phyloP scores from a whole-genome alignment of 2,113 vertebrate species.

The Glaucidium brasilianum region DNA sequence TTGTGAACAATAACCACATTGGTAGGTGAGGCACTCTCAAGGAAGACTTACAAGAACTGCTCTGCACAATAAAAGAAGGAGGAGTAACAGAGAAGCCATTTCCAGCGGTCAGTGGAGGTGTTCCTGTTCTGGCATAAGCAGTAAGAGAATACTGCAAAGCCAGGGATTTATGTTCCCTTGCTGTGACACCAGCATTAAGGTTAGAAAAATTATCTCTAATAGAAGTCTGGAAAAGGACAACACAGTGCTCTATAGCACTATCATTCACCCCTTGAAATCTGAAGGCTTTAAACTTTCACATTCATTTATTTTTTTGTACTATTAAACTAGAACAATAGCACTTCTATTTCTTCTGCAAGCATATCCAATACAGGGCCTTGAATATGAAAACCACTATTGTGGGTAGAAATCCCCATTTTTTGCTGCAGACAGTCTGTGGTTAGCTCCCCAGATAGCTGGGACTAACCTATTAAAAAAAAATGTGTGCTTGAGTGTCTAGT shows the following conservation, averaged over 20 bases:
- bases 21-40: neutral
- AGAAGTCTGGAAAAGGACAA: neutral
- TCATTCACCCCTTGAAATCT: neutral
- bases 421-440: neutral
- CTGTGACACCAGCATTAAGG: neutral
- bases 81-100: neutral
- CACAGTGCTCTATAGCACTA: neutral
- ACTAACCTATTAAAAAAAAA: neutral
- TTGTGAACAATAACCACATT: conserved; percentile 4
- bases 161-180: neutral
- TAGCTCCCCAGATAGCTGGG: neutral
- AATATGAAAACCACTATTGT: neutral
- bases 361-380: neutral
- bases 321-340: neutral
- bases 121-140: neutral
- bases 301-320: neutral
- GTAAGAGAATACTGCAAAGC: neutral
- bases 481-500: neutral
- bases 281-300: neutral
- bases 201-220: neutral
- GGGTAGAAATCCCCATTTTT: neutral
- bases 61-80: neutral
- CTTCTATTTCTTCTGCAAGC: neutral
- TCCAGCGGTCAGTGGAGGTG: neutral
- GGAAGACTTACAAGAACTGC: neutral